Evolutionary conservation across 2,888 invertebrate species (phyloP), one percentile per base, ranked within the genome.

Genomic region (Mycalesis mineus): DNA sequence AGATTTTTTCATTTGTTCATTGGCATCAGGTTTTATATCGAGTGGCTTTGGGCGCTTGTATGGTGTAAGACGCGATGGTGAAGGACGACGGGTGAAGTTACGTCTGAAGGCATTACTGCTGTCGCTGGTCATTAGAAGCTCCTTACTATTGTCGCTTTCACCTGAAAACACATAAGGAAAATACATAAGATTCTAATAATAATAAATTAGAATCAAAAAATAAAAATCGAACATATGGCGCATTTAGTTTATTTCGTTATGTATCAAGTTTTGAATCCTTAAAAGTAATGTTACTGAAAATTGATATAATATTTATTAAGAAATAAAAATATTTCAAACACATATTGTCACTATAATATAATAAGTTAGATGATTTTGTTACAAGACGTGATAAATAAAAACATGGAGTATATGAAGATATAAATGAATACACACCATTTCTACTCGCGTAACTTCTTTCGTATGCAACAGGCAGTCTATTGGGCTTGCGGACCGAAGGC

Each of bases 51-150:
- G 70, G 8, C 70, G 66, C 6, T 67, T 68, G 69, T 88, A 88
- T 0, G 84, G 85, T 0, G 75, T 74, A 1, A 88, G 73, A 1
- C 89, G 76, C 6, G 84, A 73, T 0, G 77, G 73, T 0, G 82
- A 77, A 0, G 87, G 87, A 0, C 84, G 77, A 0, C 86, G 73
- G 0, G 87, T 86, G 65, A 74, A 84, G 67, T 85, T 87, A 52
- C 82, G 78, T 62, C 76, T 81, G 22, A 80, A 69, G 3, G 72
- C 77, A 60, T 83, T 83, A 59, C 65, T 82, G 62, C 80, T 85
- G 68, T 92, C 92, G 61, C 92, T 92, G 11, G 92, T 92, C 74
- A 92, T 86, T 61, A 92, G 90, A 2, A 92, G 81, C 67, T 92
- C 92, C 62, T 91, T 91, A 71, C 92, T 92, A 75, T 90, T 92